Base-by-base conservation (phyloP, 2,888 invertebrate species). In the Athalia circularis region DNA sequence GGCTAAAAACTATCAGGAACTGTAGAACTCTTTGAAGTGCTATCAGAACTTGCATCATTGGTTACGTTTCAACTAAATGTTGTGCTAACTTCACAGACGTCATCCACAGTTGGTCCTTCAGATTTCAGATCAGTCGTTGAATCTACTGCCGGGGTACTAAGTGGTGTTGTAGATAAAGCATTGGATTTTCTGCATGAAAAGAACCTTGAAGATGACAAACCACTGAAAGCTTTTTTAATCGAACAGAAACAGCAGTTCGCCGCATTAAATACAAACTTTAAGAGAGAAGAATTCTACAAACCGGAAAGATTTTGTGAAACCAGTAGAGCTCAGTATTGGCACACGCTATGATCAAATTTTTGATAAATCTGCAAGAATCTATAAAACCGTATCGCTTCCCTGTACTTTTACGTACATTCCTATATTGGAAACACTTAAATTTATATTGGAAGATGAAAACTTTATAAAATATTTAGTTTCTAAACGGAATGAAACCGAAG, bases 321-420 rank as follows among this genome's bases (percentile, higher is more conserved):
- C 79, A 11, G 57, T 62, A 47, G 78, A 81, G 76, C 11, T 78
- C 29, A 80, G 77, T 65, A 78, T 81, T 47, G 80, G 79, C 4
- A 68, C 79, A 13, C 79, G 80, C 11, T 80, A n/a, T 57, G 81
- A 80, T 29, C 48, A 78, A 65, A 43, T 80, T 6, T 80, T 59
- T 50, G 80, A 80, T 43, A 67, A 77, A 65, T n/a, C 50, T 50
- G 67, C 15, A 9, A 67, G 78, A n/a, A 59, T 59, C 15, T 79
- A 80, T 50, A 79, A 65, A 29, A 50, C 54, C 8, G 29, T 74
- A 0, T 64, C 65, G 64, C 59, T 80, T 8, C 79, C 79, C 0
- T 79, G 79, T 72, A 78, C 15, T 9, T 80, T 81, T 13, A 77
- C 76, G 61, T 80, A 81, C 68, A 47, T 80, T 0, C 79, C 80